Percentiles rank a stretch among this genome's conserved stretches.
Conservation (phyloP, 2,888 invertebrate species). For the Pherbina coryleti region DNA sequence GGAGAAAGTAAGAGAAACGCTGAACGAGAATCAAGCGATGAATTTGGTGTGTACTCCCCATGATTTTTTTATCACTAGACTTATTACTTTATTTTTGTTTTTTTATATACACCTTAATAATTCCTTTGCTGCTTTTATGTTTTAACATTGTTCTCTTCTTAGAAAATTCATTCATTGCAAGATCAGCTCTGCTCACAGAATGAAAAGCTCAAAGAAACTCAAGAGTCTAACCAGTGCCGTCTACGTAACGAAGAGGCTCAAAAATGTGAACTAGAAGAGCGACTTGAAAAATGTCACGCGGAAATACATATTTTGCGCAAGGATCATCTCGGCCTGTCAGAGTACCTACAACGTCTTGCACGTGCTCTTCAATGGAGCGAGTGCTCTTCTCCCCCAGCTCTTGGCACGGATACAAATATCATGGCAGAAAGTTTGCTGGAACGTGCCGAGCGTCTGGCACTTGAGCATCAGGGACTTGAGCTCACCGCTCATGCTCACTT, state of each 20-base stretch:
- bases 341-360: slow-evolving; percentile 86
- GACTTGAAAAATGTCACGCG: slow-evolving; percentile 83
- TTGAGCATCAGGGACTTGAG: slow-evolving; percentile 58
- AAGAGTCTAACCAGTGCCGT: slow-evolving; percentile 77
- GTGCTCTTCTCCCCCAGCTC: slow-evolving; percentile 65
- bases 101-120: not conserved
- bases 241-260: slow-evolving; percentile 77
- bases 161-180: slow-evolving; percentile 83
- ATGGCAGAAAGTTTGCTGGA: slow-evolving; percentile 83
- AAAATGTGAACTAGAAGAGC: slow-evolving; percentile 78
- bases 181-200: slow-evolving; percentile 81
- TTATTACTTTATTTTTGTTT: not conserved
- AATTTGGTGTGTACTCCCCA: slow-evolving; percentile 73
- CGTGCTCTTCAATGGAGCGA: slow-evolving; percentile 76
- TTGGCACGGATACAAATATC: slow-evolving; percentile 67
- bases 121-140: not conserved
- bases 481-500: slow-evolving; percentile 27
- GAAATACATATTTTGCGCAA: slow-evolving; percentile 78
- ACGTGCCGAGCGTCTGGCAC: slow-evolving; percentile 80
- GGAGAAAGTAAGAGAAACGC: slow-evolving; percentile 82
- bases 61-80: not conserved
- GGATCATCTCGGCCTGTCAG: slow-evolving; percentile 72
- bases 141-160: not conserved
- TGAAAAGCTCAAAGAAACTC: slow-evolving; percentile 73
- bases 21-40: slow-evolving; percentile 83